Evolutionary conservation across 2,888 invertebrate genomes (phyloP).

Genomic region (Drosophila pseudotakahashii): DNA sequence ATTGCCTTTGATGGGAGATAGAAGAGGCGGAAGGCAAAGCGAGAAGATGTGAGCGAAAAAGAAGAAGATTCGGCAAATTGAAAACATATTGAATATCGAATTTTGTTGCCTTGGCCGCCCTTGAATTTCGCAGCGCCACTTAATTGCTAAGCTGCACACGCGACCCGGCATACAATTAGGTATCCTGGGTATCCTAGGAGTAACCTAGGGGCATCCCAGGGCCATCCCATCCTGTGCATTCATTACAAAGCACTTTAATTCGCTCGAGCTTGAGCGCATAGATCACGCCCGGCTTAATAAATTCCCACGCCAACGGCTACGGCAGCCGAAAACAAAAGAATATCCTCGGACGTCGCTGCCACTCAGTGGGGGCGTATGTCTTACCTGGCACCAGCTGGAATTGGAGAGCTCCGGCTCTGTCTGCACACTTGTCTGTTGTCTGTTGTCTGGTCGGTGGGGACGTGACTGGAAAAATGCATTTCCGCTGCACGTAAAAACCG

Average conservation of each 20-base stretch:
- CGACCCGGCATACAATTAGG: conserved; percentile 55
- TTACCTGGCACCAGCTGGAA: conserved; percentile 50
- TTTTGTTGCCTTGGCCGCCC: conserved; percentile 35
- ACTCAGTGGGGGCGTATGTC: conserved; percentile 52
- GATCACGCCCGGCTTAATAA: conserved; percentile 72
- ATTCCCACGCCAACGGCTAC: conserved; percentile 62
- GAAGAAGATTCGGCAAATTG: conserved; percentile 55
- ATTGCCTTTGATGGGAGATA: conserved; percentile 54
- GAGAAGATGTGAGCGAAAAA: conserved; percentile 9
- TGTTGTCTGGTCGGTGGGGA: conserved; percentile 46
- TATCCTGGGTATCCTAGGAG: background rate
- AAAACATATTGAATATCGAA: conserved; percentile 76
- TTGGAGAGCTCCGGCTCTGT: conserved; percentile 39
- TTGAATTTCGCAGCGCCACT: conserved; percentile 35
- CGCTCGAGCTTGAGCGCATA: conserved; percentile 53
- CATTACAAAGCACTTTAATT: conserved; percentile 74
- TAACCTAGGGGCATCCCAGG: background rate
- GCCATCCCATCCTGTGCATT: conserved; percentile 49
- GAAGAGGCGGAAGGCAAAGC: background rate
- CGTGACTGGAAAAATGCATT: conserved; percentile 79
- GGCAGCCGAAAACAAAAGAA: conserved; percentile 45
- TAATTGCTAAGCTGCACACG: conserved; percentile 61
- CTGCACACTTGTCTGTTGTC: conserved; percentile 52
- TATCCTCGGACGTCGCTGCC: conserved; percentile 52
- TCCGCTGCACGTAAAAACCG: conserved; percentile 70